A percentile compares a stretch with the other conserved stretches of the same genome.
These are phyloP conservation scores for Lophotis ruficrista DNA, from an alignment of 2,113 vertebrate species.

Conservation along the genomic window DNA sequence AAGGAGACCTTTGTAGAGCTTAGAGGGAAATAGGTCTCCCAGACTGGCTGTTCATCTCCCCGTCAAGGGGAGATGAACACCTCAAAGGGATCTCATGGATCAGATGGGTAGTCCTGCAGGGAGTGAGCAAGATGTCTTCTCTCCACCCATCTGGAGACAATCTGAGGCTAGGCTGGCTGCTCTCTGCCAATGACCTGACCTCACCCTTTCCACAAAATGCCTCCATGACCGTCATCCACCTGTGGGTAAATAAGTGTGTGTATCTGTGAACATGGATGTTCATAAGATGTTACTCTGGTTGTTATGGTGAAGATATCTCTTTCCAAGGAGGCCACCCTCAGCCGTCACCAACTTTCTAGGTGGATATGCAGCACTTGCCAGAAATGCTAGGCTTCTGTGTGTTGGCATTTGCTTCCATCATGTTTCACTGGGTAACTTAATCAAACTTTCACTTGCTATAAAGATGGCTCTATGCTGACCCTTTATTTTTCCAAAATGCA, in stretches of 20 bases:
- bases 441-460: not conserved
- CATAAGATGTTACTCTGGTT: rapidly evolving
- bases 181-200: not conserved
- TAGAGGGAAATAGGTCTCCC: not conserved
- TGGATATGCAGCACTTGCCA: not conserved
- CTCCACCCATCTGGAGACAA: not conserved
- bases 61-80: too few relatives aligned
- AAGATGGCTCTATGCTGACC: not conserved
- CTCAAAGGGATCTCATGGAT: not conserved
- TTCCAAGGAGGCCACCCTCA: not conserved
- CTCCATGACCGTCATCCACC: not conserved
- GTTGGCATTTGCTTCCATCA: not conserved
- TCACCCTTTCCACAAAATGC: not conserved
- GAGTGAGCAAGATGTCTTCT: not conserved
- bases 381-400: not conserved
- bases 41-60: not conserved
- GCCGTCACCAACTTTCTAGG: not conserved
- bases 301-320: not conserved
- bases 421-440: not conserved
- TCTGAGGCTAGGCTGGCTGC: not conserved
- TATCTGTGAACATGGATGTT: too few relatives aligned
- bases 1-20: not conserved
- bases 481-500: not conserved
- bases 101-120: not conserved
- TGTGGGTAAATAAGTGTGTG: not conserved